Conservation (phyloP, 2,888 invertebrate genomes). For the Scaptodrosophila latifasciaeformis region DNA sequence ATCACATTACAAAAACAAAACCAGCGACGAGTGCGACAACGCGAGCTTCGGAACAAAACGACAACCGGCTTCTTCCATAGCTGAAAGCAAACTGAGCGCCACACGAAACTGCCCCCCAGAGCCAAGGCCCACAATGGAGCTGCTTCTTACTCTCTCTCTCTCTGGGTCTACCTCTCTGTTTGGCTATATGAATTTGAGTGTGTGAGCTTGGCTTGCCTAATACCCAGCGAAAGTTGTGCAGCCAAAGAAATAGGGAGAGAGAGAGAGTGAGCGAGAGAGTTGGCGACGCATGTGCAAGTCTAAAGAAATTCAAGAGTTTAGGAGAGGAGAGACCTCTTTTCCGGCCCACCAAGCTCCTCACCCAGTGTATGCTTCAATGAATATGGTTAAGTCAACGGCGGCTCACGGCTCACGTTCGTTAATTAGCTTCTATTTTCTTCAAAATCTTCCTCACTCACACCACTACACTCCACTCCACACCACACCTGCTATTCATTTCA, state of each 20-base stretch:
- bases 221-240: background rate
- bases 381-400: slow-evolving; percentile 3
- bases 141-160: no score
- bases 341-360: no score
- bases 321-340: background rate
- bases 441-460: no score
- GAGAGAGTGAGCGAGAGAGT: slow-evolving; percentile 26
- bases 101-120: slow-evolving; percentile 17
- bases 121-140: slow-evolving; percentile 25
- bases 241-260: slow-evolving; percentile 21
- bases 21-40: background rate
- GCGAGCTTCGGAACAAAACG: slow-evolving; percentile 5
- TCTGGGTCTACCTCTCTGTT: no score
- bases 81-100: slow-evolving; percentile 46
- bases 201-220: background rate
- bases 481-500: no score
- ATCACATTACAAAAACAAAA: no score
- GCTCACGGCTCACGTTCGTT: slow-evolving; percentile 38
- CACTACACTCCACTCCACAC: no score
- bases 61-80: slow-evolving; percentile 46
- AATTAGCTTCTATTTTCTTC: slow-evolving; percentile 40
- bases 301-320: background rate
- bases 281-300: no score
- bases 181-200: no score
- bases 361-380: no score